A percentile compares a stretch with the other conserved stretches of the same genome.
These are phyloP conservation scores for Tenodera sinensis DNA, from an alignment of 2,888 invertebrate species.

Conservation along the genomic window DNA sequence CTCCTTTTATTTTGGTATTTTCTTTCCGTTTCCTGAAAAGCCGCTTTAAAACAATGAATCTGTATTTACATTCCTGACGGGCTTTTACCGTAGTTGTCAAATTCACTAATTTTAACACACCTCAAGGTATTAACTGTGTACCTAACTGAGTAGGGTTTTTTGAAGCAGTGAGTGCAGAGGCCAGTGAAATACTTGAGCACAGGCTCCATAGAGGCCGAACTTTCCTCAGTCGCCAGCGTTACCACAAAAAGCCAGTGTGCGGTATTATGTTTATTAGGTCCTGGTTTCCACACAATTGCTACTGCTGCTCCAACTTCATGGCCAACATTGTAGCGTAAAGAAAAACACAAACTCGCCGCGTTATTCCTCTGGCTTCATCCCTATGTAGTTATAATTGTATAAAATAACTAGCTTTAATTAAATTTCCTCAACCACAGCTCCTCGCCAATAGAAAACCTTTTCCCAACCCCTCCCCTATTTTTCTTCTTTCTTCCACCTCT, in stretches of 20 bases:
- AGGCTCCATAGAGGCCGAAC: too few species aligned
- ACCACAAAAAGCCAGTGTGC: neutral
- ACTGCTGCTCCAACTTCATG: neutral
- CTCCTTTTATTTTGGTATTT: too few species aligned
- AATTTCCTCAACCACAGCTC: neutral
- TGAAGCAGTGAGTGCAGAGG: too few species aligned
- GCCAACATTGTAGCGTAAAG: neutral
- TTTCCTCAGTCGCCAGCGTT: neutral
- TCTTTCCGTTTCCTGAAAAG: too few species aligned
- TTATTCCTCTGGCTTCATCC: neutral
- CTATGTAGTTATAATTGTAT: neutral
- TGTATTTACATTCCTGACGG: too few species aligned
- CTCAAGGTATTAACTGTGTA: too few species aligned
- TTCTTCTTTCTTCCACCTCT: neutral
- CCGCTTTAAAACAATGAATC: too few species aligned
- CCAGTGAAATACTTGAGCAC: too few species aligned
- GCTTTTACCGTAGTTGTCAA: too few species aligned
- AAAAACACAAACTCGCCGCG: neutral
- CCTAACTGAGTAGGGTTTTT: too few species aligned
- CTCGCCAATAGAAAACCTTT: neutral
- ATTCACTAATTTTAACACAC: too few species aligned
- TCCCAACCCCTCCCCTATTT: neutral
- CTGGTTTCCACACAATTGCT: neutral
- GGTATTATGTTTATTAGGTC: neutral
- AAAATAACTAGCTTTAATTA: slow-evolving; percentile 2